Percentiles rank a stretch among this genome's conserved stretches.
These are phyloP conservation scores for Gyrodactylus salaris DNA, from an alignment of 1,140 invertebrate species.

Conservation along the genomic window DNA sequence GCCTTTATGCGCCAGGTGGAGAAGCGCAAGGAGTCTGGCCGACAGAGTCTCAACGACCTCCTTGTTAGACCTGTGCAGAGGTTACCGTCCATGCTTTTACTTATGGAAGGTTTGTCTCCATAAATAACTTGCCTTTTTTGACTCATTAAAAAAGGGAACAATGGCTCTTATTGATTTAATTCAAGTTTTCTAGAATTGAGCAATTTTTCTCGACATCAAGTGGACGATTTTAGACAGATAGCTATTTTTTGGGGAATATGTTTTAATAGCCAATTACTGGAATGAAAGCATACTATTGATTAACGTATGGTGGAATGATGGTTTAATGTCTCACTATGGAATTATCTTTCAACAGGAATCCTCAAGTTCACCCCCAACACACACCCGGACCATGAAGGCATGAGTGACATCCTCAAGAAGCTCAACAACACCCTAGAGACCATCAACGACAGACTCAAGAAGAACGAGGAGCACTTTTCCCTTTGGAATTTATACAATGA, in stretches of 20 bases:
- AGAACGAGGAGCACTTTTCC: neutral
- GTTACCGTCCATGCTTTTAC: constrained; percentile 53
- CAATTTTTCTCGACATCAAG: no score
- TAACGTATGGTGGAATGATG: no score
- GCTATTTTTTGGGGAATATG: no score
- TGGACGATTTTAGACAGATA: no score
- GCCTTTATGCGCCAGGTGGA: neutral
- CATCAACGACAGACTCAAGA: neutral
- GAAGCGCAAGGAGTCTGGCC: constrained; percentile 37
- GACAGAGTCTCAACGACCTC: constrained; percentile 54
- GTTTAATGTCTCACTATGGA: no score
- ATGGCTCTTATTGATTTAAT: no score
- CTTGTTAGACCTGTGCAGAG: constrained; percentile 67
- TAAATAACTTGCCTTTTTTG: neutral
- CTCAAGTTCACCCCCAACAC: neutral
- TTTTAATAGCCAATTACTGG: no score
- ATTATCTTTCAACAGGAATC: no score
- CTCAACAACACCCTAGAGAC: neutral
- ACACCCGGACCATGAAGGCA: neutral
- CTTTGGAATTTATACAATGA: neutral
- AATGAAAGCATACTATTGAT: no score
- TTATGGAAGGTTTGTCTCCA: constrained; percentile 35
- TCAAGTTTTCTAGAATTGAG: no score
- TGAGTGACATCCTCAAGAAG: neutral
- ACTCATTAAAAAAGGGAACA: no score